phyloP scores from a whole-genome alignment of 1,140 invertebrate genomes.

The Ostrea denselamellosa region DNA sequence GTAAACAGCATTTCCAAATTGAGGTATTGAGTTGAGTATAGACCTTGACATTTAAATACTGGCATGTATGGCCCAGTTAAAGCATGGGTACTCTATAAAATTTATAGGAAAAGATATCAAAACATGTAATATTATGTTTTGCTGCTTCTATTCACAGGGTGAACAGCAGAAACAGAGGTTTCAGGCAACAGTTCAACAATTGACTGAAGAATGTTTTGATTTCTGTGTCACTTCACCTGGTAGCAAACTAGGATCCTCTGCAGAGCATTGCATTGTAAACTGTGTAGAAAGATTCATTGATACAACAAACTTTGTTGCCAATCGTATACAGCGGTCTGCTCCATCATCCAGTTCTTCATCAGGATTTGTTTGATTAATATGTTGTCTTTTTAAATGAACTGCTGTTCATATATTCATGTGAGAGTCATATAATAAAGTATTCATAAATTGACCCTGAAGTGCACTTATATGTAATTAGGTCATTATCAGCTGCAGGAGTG shows the following conservation, averaged over 20 bases:
- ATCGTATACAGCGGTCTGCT: slow-evolving; percentile 56
- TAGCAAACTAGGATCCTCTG: slow-evolving; percentile 90
- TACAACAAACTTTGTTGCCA: slow-evolving; percentile 71
- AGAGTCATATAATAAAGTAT: background rate
- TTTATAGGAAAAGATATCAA: too few relatives aligned
- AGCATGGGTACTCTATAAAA: too few relatives aligned
- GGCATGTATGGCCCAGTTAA: too few relatives aligned
- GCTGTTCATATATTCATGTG: background rate
- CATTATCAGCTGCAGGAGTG: too few relatives aligned
- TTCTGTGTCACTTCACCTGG: slow-evolving; percentile 94
- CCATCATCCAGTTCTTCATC: background rate
- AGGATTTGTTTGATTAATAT: background rate
- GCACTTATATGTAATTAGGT: too few relatives aligned
- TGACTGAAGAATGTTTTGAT: slow-evolving; percentile 97
- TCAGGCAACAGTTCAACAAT: slow-evolving; percentile 85
- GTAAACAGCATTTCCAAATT: too few relatives aligned
- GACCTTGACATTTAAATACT: too few relatives aligned
- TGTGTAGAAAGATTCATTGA: slow-evolving; percentile 97
- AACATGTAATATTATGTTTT: too few relatives aligned
- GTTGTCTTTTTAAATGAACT: background rate
- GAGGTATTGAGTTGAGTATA: too few relatives aligned
- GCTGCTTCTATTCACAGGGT: slow-evolving; percentile 80
- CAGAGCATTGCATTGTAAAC: slow-evolving; percentile 93
- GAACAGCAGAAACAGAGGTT: slow-evolving; percentile 94
- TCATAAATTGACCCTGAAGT: too few relatives aligned